These are phyloP conservation scores for Neopelma chrysocephalum DNA, from an alignment of 2,797 vertebrate genomes.

Conservation along the genomic window DNA sequence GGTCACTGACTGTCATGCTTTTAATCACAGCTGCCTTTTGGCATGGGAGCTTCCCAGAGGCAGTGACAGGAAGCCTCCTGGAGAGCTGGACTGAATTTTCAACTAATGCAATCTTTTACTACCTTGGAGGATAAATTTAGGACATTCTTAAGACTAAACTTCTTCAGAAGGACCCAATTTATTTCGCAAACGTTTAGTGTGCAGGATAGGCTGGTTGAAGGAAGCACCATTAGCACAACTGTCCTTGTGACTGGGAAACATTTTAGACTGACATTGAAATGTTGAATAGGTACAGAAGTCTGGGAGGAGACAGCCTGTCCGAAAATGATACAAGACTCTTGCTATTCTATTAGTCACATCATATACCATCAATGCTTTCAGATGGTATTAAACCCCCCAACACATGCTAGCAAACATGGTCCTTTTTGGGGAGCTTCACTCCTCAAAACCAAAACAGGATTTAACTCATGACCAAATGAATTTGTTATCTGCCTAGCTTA, in stretches of 20 bases:
- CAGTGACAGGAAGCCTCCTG: neutral
- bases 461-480: neutral
- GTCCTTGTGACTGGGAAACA: neutral
- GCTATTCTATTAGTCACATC: neutral
- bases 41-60: neutral
- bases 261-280: neutral
- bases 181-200: rapidly evolving
- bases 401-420: neutral
- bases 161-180: neutral
- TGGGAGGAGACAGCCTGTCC: neutral
- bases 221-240: neutral
- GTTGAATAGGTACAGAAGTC: neutral
- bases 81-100: neutral
- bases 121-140: neutral
- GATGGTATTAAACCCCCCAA: neutral
- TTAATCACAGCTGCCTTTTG: neutral
- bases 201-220: neutral
- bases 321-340: neutral
- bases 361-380: neutral
- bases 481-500: neutral
- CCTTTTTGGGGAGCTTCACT: neutral
- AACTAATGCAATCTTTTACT: neutral
- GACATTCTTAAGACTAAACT: neutral
- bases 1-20: conserved; percentile 33
- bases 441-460: neutral